A percentile compares a stretch with the other conserved stretches of the same genome.
phyloP scores from a whole-genome alignment of 1,140 invertebrate species.

The Protaetia brevitarsis region DNA sequence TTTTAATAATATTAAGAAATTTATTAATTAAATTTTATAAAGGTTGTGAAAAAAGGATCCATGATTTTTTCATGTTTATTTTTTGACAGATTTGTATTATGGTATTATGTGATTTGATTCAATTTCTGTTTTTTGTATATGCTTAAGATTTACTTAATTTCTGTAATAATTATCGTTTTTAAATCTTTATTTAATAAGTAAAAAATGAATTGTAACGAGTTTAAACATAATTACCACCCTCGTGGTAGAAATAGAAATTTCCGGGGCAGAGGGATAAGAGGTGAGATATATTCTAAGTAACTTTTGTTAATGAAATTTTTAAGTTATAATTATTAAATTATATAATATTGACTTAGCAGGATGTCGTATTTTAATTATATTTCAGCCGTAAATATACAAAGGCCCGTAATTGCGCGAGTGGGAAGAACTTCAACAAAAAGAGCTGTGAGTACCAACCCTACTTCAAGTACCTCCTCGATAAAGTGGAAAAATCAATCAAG shows the following conservation, averaged over 20 bases:
- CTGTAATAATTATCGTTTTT: not conserved
- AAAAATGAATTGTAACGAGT: constrained; percentile 19
- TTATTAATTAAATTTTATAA: no score
- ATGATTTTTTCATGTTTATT: no score
- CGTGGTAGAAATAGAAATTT: constrained; percentile 3
- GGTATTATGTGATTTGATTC: no score
- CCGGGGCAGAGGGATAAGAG: not conserved
- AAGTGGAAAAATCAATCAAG: constrained; percentile 17
- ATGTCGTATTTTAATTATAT: no score
- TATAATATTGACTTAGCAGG: no score
- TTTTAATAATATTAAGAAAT: no score
- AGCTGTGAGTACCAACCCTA: not conserved
- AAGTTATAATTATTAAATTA: no score
- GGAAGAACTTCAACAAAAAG: not conserved
- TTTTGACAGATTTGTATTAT: no score
- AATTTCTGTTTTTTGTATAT: no score
- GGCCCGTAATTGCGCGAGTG: not conserved
- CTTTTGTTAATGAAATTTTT: no score
- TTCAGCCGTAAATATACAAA: constrained; percentile 22
- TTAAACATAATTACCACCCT: not conserved
- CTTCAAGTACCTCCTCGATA: not conserved
- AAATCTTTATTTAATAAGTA: not conserved
- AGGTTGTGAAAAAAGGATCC: no score
- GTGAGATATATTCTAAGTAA: no score
- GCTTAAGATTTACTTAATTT: not conserved